Evolutionary conservation across 1,140 invertebrate species (phyloP).

Genomic region (Coelopa frigida): DNA sequence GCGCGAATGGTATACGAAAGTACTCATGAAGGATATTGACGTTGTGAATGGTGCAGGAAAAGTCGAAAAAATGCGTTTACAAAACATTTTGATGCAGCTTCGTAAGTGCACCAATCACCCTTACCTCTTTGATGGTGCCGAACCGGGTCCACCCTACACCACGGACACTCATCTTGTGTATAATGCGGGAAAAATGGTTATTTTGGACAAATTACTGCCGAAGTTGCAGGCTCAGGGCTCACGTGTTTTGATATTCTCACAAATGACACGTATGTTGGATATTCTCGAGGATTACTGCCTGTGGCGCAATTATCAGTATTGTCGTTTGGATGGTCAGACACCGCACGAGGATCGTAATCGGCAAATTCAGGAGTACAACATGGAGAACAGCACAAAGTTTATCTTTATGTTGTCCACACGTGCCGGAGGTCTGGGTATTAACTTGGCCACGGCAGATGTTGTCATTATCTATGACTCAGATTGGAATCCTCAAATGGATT

Average conservation of each 20-base stretch:
- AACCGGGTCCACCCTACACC: constrained; percentile 97
- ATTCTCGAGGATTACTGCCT: constrained; percentile 98
- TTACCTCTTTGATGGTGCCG: constrained; percentile 97
- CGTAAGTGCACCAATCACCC: constrained; percentile 98
- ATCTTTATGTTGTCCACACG: constrained; percentile 98
- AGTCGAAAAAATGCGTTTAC: constrained; percentile 93
- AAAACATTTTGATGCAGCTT: constrained; percentile 99
- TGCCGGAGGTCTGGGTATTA: constrained; percentile 97
- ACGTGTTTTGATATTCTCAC: constrained; percentile 94
- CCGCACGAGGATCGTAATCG: constrained; percentile 94
- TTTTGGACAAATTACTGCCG: constrained; percentile 92
- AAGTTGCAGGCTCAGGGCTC: constrained; percentile 89
- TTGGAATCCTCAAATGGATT: constrained; percentile 99
- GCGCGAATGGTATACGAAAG: constrained; percentile 98
- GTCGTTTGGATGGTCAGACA: constrained; percentile 94
- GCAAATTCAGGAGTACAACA: constrained; percentile 95
- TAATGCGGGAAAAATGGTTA: constrained; percentile 95
- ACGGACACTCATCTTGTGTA: constrained; percentile 94
- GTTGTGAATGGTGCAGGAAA: constrained; percentile 96
- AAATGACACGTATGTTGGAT: constrained; percentile 99
- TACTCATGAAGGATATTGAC: constrained; percentile 99
- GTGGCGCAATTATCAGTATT: constrained; percentile 90
- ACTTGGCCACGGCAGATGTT: constrained; percentile 96
- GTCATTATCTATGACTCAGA: constrained; percentile 98
- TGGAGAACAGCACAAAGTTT: constrained; percentile 86